Conservation (phyloP, 2,113 vertebrate species). For the Romanogobio albipinnatus region DNA sequence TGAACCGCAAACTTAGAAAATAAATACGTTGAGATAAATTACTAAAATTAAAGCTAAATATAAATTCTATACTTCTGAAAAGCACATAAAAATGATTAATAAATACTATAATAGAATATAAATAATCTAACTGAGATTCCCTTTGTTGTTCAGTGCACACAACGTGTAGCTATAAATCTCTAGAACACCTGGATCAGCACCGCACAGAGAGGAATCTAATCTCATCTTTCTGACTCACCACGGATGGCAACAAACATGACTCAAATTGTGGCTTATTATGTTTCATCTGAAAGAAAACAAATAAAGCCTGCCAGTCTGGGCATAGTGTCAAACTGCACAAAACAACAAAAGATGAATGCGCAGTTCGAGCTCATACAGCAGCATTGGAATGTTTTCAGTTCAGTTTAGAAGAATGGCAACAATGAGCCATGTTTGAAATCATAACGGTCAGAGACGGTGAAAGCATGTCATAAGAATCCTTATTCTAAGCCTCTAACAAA, state of each 20-base stretch:
- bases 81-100: too few species aligned
- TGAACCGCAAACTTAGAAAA: too few species aligned
- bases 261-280: conserved; percentile 2
- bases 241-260: conserved; percentile 14
- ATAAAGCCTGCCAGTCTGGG: conserved; percentile 24
- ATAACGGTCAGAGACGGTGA: neutral
- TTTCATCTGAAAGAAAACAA: conserved; percentile 26
- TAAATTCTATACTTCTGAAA: too few species aligned
- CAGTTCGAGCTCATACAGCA: neutral
- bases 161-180: conserved; percentile 33
- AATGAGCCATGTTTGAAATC: neutral
- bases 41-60: too few species aligned
- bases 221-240: conserved; percentile 28
- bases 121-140: neutral
- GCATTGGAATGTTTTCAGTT: neutral
- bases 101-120: neutral
- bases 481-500: conserved; percentile 31
- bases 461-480: neutral
- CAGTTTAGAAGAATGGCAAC: conserved; percentile 5
- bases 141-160: neutral
- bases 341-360: neutral
- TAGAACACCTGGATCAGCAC: conserved; percentile 34
- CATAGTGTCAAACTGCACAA: neutral
- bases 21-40: too few species aligned
- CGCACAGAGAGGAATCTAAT: conserved; percentile 17